Base-by-base conservation (phyloP, 2,797 vertebrate species). In the Megaceryle alcyon region DNA sequence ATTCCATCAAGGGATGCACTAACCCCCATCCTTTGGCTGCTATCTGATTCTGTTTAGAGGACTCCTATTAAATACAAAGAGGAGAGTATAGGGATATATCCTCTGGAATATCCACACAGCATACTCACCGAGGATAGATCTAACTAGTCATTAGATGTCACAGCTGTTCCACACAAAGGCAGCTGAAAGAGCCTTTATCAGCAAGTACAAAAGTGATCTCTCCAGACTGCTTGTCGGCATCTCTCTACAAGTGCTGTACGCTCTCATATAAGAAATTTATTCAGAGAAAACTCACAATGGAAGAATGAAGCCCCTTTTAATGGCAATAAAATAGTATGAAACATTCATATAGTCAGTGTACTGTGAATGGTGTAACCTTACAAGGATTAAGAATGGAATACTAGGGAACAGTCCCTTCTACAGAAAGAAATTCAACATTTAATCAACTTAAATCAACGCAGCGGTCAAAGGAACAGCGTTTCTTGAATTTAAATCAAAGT, bases 161-260 rank as follows among this genome's bases (percentile, higher is more conserved):
- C 92, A 97, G 97, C 94, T 97, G 91, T 94, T 97, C 93, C 88
- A 79, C 93, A 96, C 95, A 98, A 94, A 96, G 93, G 96, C 96
- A 97, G 97, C 97, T 98, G 96, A 97, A 98, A 98, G 97, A 96
- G 96, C 93, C 93, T 97, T 97, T 97, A 97, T 94, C 95, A 97
- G 95, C 95, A 97, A 95, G 90, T 89, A 97, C 85, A 96, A 97
- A 92, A 97, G 95, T 91, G 76, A 92, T 86, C 85, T 96, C 84
- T 90, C 88, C 95, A 94, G 93, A 92, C 82, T 95, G 93, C 89
- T 96, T 92, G 81, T 91, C 46, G 73, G 94, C 93, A 97, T 94
- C 93, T 95, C 95, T 89, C 93, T 94, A 96, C 90, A 54, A 96
- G 90, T 85, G 92, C 95, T 92, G 81, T 77, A 72, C 2, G 23